Evolutionary conservation across 2,888 invertebrate genomes (phyloP), one percentile per base, ranked within the genome.

Genomic region (Drosophila maculinotata): DNA sequence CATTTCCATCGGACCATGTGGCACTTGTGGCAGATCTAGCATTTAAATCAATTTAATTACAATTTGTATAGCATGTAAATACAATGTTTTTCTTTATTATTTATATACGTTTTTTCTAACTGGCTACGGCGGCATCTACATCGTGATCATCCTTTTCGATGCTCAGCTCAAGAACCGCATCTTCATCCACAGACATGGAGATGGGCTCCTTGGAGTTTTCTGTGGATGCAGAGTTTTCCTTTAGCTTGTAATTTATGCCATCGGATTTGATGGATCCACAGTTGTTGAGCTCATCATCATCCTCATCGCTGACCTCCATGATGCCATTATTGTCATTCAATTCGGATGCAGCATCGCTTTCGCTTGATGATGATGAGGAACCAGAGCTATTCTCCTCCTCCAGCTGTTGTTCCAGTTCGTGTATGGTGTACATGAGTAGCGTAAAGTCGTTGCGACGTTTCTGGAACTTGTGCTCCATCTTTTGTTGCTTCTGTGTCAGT

Each of bases 1-100:
- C 96, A 2, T 96, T 96, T 90, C 99, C 99, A 0, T 98, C 98
- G 1, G 99, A 99, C 92, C 99, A 99, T 91, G 92, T 99, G 69
- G 95, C 99, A 10, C 92, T 98, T 44, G 93, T 98, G 66, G 94
- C 95, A n/a, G 97, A 97, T 92, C 92, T 97, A 68, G 91, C 92
- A 58, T 90, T 90, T 62, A 89, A 77, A 44, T 52, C 44, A 3
- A 49, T 15, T 20, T 30, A 26, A 57, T 12, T 47, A 14, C 15
- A 25, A 30, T 23, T 31, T 41, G 23, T 31, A 25, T 14, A 25
- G 35, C 10, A 12, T 30, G 25, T 30, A 48, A 35, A 63, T 69
- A 57, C 14, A 51, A 17, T 36, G 31, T 41, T 56, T 48, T 33
- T 33, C 8, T 41, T 35, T 41, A 23, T 48, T 38, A 26, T 35